Evolutionary conservation across 2,113 vertebrate species (phyloP).

Genomic region (Talpa occidentalis): DNA sequence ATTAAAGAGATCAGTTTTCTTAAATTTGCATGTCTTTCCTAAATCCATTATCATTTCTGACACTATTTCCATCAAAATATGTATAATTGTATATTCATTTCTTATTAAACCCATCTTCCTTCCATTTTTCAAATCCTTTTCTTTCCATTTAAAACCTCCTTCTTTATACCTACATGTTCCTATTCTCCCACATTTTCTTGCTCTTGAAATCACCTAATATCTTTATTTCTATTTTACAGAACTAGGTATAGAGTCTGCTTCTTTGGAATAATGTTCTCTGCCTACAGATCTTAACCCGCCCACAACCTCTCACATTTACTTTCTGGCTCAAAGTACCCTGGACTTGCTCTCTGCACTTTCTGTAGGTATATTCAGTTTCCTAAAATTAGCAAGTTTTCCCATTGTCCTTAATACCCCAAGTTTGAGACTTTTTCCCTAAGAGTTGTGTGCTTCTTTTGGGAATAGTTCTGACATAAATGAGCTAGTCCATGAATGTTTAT

Average conservation of each 20-base stretch:
- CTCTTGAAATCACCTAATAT: not conserved
- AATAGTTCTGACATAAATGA: not conserved
- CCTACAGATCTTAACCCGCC: not conserved
- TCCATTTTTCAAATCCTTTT: not conserved
- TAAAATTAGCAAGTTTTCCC: not conserved
- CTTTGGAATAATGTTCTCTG: not conserved
- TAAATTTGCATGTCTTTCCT: not conserved
- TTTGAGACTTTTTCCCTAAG: not conserved
- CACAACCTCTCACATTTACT: not conserved
- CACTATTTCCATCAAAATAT: not conserved
- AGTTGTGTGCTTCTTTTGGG: not conserved
- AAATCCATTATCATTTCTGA: not conserved
- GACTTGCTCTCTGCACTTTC: not conserved
- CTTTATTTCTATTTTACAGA: not conserved
- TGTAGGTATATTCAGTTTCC: not conserved
- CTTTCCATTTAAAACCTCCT: not conserved
- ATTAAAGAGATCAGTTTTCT: not conserved
- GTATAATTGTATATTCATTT: not conserved
- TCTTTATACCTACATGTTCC: not conserved
- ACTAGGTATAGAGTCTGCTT: not conserved
- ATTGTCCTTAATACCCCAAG: not conserved
- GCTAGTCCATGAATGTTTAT: not conserved
- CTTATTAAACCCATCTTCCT: not conserved
- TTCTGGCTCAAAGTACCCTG: not conserved
- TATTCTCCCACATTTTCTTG: not conserved